Base-by-base conservation (phyloP, 2,113 vertebrate genomes). In the Lucifuga dentata region DNA sequence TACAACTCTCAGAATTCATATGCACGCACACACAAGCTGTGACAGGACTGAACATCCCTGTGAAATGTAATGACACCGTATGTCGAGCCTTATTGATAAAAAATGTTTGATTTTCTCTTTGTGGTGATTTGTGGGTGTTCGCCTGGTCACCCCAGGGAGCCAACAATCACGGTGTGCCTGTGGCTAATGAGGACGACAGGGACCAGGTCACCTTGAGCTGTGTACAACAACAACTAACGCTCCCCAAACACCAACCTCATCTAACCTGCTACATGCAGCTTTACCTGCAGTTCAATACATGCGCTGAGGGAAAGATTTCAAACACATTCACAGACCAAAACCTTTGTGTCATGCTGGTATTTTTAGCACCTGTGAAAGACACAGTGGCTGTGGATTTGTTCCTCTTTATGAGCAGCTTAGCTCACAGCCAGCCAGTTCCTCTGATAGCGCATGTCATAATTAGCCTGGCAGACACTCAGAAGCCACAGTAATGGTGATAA, bases 401-500 rank as follows among this genome's bases (percentile, higher is more conserved):
- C 35, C 43, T 76, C 40, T 73, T 66, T 60, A 44, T 69, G 32
- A 26, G 33, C 49, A 33, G 57, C 59, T 78, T 57, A 35, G 46
- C 63, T 16, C 73, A 45, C 9, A n/a, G 48, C 53, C 60, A 68
- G 57, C 57, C 62, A 45, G 39, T 58, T 65, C 51, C 68, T 79
- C 41, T 41, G 59, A 76, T 52, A 55, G 46, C 46, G 50, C 35
- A 16, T 8, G 43, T 69, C 78, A 80, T 76, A 79, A 81, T 84
- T 66, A 76, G 68, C 55, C 80, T 63, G 76, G 73, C 81, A 83
- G 78, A 78, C 78, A 78, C 64, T 75, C 78, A 46, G 67, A 11
- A 46, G 57, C 64, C 44, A 75, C 66, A 79, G 68, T 86, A 84
- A 81, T 70, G 65, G 72, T 84, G 78, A 89, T 89, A 72, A 91